A percentile compares a stretch with the other conserved stretches of the same genome.
Evolutionary conservation across 2,888 invertebrate genomes (phyloP).

Genomic region (Agrenia bidenticulata): DNA sequence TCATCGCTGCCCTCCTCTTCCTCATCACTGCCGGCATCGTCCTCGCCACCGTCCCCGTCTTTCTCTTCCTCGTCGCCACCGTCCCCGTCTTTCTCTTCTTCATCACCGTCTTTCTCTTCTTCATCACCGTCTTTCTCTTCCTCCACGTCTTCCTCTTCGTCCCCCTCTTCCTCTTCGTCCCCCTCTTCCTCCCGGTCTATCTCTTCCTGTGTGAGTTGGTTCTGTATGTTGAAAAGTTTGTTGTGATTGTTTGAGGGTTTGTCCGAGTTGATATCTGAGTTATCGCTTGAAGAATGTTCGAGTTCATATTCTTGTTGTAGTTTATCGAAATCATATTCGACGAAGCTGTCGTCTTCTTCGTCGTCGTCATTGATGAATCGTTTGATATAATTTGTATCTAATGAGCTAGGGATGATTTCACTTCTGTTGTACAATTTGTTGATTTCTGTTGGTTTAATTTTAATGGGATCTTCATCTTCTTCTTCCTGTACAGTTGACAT

Average conservation of each 20-base stretch:
- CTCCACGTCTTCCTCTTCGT: conserved; percentile 45
- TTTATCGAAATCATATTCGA: conserved; percentile 40
- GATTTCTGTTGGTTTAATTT: too few species aligned
- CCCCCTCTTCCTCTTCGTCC: conserved; percentile 49
- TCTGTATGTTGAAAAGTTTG: not conserved
- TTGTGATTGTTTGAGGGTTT: conserved; percentile 1
- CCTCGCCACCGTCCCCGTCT: not conserved
- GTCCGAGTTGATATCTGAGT: not conserved
- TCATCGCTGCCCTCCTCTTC: conserved; percentile 4
- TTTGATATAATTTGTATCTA: conserved; percentile 5
- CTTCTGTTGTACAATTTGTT: conserved; percentile 30
- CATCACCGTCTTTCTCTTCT: conserved; percentile 53
- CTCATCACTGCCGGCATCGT: conserved; percentile 7
- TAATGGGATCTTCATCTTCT: conserved; percentile 20
- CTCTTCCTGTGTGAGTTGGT: not conserved
- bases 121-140: conserved; percentile 19
- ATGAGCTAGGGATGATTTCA: conserved; percentile 22
- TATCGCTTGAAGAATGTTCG: conserved; percentile 4
- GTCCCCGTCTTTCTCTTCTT: conserved; percentile 11
- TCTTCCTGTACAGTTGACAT: conserved; percentile 34
- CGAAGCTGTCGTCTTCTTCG: conserved; percentile 40
- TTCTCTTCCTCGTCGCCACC: conserved; percentile 7
- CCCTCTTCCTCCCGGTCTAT: conserved; percentile 6
- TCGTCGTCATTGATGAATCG: not conserved
- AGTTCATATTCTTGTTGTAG: conserved; percentile 33